phyloP scores from a whole-genome alignment of 2,113 vertebrate species.

The Mola mola region DNA sequence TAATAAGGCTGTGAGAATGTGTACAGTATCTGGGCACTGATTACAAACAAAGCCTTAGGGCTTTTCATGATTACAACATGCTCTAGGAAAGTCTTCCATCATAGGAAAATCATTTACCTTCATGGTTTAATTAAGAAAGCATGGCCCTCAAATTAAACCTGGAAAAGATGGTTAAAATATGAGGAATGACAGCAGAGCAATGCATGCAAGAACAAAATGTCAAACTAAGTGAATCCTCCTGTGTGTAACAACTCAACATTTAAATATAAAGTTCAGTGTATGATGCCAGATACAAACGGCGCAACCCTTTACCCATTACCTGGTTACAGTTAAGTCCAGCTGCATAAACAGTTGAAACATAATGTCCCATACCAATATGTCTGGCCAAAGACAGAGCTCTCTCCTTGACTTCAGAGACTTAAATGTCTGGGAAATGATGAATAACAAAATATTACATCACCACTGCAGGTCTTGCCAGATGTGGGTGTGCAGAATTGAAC shows the following conservation, averaged over 20 bases:
- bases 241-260: slow-evolving; percentile 12
- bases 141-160: slow-evolving; percentile 2
- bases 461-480: slow-evolving; percentile 22
- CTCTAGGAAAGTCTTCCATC: slow-evolving; percentile 8
- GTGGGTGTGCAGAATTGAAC: slow-evolving; percentile 16
- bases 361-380: slow-evolving; percentile 33
- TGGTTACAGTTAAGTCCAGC: slow-evolving; percentile 35
- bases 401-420: slow-evolving; percentile 9
- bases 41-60: slow-evolving; percentile 1
- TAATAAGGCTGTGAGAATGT: slow-evolving; percentile 19
- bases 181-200: too few relatives aligned
- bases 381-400: slow-evolving; percentile 13
- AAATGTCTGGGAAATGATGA: slow-evolving; percentile 19
- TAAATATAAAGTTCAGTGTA: slow-evolving; percentile 10
- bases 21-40: slow-evolving; percentile 15
- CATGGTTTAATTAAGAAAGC: background rate
- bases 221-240: slow-evolving; percentile 8
- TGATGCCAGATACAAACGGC: slow-evolving; percentile 16
- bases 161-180: too few relatives aligned
- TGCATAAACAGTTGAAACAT: slow-evolving; percentile 43
- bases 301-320: slow-evolving; percentile 35
- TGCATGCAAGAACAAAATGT: too few relatives aligned
- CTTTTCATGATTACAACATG: slow-evolving; percentile 12
- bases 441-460: slow-evolving; percentile 35
- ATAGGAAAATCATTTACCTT: slow-evolving; percentile 8